Evolutionary conservation across 2,113 vertebrate species (phyloP).

Genomic region (Chloroceryle aenea): DNA sequence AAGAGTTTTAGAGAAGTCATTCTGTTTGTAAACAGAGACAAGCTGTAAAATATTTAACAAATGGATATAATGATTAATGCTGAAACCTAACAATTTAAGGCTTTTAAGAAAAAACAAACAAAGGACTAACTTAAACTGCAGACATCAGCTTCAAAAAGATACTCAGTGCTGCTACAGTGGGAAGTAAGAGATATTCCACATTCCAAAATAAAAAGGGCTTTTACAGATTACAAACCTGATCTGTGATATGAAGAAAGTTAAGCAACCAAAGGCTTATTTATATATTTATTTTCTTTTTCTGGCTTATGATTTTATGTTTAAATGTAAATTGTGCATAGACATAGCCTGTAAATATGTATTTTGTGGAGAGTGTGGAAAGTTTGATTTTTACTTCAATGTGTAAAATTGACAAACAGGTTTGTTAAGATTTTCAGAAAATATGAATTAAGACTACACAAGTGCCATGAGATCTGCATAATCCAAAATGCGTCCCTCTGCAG

Average conservation of each 20-base stretch:
- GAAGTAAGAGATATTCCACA: neutral
- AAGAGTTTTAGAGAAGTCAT: constrained; percentile 1
- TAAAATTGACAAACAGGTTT: neutral
- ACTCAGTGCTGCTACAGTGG: neutral
- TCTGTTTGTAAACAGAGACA: constrained; percentile 61
- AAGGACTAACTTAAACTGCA: neutral
- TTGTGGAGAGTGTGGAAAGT: neutral
- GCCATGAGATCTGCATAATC: neutral
- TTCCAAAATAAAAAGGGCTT: neutral
- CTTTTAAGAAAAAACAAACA: neutral
- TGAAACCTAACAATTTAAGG: neutral
- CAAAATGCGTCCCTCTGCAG: neutral
- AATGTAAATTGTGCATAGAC: neutral
- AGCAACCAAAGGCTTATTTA: neutral
- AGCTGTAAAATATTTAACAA: constrained; percentile 64
- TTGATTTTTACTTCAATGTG: neutral
- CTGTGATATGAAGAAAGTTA: neutral
- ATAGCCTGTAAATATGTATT: neutral
- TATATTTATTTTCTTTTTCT: neutral
- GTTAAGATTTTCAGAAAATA: neutral
- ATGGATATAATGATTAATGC: constrained; percentile 43
- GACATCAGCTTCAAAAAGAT: neutral
- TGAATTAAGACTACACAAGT: neutral
- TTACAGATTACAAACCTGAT: neutral
- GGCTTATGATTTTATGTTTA: neutral